Conservation (phyloP, 2,113 vertebrate species). For the Antigone vipio region DNA sequence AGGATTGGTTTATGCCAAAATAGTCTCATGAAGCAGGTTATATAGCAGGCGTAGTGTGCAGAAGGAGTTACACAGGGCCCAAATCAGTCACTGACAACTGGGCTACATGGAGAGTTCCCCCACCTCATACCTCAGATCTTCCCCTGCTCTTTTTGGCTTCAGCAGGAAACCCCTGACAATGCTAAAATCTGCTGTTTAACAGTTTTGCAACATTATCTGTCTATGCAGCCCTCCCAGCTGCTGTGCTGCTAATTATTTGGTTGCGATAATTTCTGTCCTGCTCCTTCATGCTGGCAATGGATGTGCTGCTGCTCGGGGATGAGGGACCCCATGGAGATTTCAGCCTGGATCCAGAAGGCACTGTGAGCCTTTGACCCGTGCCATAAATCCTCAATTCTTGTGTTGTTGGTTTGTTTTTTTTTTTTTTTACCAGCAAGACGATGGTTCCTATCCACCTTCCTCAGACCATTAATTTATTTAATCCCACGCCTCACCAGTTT, state of each 20-base stretch:
- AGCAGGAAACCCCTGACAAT: neutral
- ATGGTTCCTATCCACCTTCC: neutral
- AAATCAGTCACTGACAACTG: neutral
- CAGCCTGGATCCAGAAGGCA: neutral
- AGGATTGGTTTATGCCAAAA: neutral
- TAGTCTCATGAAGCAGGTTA: neutral
- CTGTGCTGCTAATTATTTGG: neutral
- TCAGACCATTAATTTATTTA: conserved; percentile 52
- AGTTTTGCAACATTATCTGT: neutral
- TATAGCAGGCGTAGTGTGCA: neutral
- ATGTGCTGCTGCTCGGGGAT: fast-evolving
- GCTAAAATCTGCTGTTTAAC: neutral
- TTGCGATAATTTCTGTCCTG: neutral
- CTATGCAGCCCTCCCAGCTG: neutral
- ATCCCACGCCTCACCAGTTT: conserved; percentile 21
- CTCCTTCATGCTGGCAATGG: neutral
- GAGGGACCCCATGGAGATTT: neutral
- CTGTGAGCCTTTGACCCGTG: neutral
- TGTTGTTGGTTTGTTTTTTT: neutral
- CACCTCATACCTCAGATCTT: neutral
- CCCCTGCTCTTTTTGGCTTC: neutral
- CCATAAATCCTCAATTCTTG: neutral
- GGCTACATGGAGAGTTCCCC: neutral
- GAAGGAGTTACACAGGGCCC: neutral
- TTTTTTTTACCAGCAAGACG: neutral